Evolutionary conservation across 2,113 vertebrate species (phyloP).

Genomic region (Climacteris rufus): DNA sequence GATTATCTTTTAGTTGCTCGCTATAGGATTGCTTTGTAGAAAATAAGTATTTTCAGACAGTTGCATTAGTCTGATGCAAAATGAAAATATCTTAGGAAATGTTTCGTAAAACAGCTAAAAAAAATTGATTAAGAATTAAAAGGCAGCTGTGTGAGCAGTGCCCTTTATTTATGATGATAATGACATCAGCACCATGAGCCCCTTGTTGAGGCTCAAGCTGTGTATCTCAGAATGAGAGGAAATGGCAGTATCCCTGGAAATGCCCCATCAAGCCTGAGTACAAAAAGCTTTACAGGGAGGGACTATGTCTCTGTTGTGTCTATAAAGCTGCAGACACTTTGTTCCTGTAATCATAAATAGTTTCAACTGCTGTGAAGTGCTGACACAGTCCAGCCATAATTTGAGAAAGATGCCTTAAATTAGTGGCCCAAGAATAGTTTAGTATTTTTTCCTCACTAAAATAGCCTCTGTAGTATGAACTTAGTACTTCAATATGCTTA

Average conservation of each 20-base stretch:
- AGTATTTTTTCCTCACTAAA: not conserved
- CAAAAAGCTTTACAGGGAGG: not conserved
- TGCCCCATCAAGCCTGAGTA: not conserved
- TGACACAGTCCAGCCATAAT: not conserved
- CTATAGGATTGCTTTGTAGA: not conserved
- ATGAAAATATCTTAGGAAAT: not conserved
- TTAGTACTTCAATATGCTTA: not conserved
- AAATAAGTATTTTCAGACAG: not conserved
- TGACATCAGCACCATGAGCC: not conserved
- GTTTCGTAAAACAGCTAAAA: not conserved
- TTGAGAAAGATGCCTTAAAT: not conserved
- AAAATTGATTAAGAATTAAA: not conserved
- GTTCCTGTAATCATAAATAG: constrained; percentile 10
- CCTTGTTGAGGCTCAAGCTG: not conserved
- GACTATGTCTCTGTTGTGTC: not conserved
- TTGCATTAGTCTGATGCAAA: not conserved
- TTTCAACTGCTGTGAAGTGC: constrained; percentile 25
- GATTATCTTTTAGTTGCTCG: not conserved
- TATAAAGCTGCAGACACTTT: constrained; percentile 29
- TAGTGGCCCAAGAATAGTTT: not conserved
- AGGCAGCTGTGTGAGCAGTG: not conserved
- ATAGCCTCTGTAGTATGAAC: not conserved
- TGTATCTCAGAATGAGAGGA: not conserved
- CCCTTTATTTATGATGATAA: not conserved
- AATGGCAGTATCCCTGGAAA: constrained; percentile 28